A percentile compares a stretch with the other conserved stretches of the same genome.
These are phyloP conservation scores for Mallotus villosus DNA, from an alignment of 2,797 vertebrate species.

Conservation along the genomic window DNA sequence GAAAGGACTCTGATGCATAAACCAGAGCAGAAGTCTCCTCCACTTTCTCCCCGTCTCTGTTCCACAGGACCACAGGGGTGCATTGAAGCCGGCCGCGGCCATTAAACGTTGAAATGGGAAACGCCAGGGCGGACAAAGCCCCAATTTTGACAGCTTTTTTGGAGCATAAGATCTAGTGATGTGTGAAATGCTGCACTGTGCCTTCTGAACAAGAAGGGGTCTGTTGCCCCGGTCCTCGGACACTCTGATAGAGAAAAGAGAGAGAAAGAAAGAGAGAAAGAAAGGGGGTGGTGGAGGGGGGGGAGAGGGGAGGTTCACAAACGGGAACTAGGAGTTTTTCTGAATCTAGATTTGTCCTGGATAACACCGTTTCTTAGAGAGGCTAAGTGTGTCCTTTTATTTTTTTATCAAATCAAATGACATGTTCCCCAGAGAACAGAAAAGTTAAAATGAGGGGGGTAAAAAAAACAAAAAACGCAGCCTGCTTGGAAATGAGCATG, in stretches of 20 bases:
- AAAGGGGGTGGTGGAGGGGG: not conserved
- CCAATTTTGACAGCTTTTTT: constrained; percentile 63
- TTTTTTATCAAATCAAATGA: constrained; percentile 9
- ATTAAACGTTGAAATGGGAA: constrained; percentile 55
- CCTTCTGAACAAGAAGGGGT: constrained; percentile 58
- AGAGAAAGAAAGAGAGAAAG: not conserved
- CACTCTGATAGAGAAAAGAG: constrained; percentile 28
- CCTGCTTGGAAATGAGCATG: constrained; percentile 17
- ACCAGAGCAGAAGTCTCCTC: constrained; percentile 34
- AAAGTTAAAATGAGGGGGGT: constrained; percentile 6
- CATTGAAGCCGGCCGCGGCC: constrained; percentile 44
- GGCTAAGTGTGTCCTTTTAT: not conserved
- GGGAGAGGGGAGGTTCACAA: not conserved
- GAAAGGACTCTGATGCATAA: constrained; percentile 44
- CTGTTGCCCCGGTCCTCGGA: constrained; percentile 49
- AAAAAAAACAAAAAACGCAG: too few species aligned
- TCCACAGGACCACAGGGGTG: constrained; percentile 39
- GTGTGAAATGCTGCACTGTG: constrained; percentile 57
- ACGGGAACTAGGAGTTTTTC: not conserved
- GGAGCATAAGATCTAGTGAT: constrained; percentile 61
- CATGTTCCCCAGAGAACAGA: constrained; percentile 16
- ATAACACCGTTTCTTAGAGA: constrained; percentile 21
- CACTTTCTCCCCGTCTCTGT: constrained; percentile 27
- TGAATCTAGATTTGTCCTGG: constrained; percentile 28
- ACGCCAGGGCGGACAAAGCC: constrained; percentile 55